phyloP scores from a whole-genome alignment of 2,797 vertebrate genomes.

The Schizopygopsis malacanthus region DNA sequence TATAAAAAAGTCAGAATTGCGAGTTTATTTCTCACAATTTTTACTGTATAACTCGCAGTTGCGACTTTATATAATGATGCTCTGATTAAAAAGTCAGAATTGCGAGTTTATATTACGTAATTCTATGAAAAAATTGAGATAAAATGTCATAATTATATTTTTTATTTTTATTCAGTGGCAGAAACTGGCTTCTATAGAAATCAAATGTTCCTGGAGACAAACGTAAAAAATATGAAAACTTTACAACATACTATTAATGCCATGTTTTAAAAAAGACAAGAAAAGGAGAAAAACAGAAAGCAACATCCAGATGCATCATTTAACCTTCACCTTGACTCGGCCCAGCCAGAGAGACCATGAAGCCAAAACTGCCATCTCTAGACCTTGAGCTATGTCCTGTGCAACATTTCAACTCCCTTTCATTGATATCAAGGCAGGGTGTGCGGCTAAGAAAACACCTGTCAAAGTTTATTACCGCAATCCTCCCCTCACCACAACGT shows the following conservation, averaged over 20 bases:
- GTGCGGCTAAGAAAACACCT: slow-evolving; percentile 31
- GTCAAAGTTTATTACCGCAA: slow-evolving; percentile 28
- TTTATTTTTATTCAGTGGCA: not conserved
- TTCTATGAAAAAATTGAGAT: no score
- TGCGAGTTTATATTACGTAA: no score
- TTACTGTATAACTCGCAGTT: not conserved
- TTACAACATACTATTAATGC: slow-evolving; percentile 30
- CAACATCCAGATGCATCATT: slow-evolving; percentile 36
- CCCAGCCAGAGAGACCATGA: not conserved
- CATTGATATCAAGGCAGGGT: not conserved
- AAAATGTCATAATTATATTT: not conserved
- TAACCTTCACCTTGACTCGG: slow-evolving; percentile 12
- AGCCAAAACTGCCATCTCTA: slow-evolving; percentile 7
- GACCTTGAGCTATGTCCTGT: slow-evolving; percentile 11
- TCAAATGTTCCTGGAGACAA: not conserved
- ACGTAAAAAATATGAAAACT: not conserved
- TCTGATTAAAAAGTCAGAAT: not conserved
- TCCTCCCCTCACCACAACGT: slow-evolving; percentile 3
- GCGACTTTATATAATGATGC: not conserved
- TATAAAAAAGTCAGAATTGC: not conserved
- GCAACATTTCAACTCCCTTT: slow-evolving; percentile 30
- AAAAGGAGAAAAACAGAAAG: not conserved
- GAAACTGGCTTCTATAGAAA: no score
- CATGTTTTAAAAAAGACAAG: not conserved
- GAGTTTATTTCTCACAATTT: not conserved